Conservation (phyloP, 2,797 vertebrate genomes). For the Oreochromis grahami region DNA sequence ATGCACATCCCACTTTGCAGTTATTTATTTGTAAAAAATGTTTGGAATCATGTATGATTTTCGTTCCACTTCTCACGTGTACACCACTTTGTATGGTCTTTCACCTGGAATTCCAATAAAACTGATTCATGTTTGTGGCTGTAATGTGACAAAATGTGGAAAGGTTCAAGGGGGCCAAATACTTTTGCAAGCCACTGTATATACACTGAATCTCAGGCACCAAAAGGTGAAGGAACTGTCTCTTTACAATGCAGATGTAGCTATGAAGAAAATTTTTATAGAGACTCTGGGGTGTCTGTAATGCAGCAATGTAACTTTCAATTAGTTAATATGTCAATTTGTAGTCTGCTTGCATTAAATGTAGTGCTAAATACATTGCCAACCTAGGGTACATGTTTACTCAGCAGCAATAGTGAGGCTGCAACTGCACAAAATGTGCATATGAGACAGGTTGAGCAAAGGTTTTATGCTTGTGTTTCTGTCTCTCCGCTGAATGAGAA, state of each 20-base stretch:
- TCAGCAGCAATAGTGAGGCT: background rate
- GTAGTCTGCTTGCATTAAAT: background rate
- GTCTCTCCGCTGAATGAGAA: background rate
- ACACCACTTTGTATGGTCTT: no score
- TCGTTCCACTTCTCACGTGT: no score
- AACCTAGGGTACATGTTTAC: background rate
- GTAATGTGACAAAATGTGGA: no score
- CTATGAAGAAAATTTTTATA: background rate
- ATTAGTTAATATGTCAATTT: background rate
- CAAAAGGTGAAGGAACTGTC: background rate
- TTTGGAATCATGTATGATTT: no score
- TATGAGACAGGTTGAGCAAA: background rate
- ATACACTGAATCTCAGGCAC: fast-evolving
- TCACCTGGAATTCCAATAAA: no score
- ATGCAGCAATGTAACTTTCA: background rate
- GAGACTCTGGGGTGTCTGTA: background rate
- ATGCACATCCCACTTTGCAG: no score
- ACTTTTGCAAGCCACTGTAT: no score
- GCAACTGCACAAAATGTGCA: background rate
- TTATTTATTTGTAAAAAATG: no score
- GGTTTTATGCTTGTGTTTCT: background rate
- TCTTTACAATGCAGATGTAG: background rate
- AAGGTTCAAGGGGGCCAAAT: no score
- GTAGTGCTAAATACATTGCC: background rate
- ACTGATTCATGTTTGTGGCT: no score